Conservation (phyloP, 2,113 vertebrate species). For the Eira barbara region DNA sequence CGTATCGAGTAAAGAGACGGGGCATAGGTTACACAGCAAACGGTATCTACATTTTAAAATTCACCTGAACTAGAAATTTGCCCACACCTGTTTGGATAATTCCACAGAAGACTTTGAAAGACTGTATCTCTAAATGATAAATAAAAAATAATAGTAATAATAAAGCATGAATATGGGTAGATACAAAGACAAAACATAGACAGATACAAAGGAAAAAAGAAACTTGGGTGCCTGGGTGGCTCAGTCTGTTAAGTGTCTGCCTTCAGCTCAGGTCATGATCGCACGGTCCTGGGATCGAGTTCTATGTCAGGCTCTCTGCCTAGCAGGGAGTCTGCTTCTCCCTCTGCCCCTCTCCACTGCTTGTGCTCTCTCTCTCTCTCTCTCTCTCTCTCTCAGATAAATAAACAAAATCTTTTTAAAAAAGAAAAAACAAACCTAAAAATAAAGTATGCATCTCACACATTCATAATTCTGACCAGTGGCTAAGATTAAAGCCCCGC, state of each 20-base stretch:
- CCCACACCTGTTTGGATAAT: neutral
- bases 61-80: neutral
- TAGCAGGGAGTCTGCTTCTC: no score
- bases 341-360: no score
- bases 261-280: no score
- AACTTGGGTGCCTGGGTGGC: neutral
- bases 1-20: neutral
- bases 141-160: neutral
- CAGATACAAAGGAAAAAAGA: neutral
- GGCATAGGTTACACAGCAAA: neutral
- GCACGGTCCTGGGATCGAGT: no score
- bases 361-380: no score
- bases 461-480: neutral
- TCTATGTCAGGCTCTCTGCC: no score
- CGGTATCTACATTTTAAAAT: neutral
- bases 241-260: no score
- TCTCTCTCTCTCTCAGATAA: no score
- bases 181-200: neutral
- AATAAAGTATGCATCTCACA: neutral
- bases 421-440: conserved; percentile 41
- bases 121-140: neutral
- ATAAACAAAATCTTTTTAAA: neutral
- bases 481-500: neutral
- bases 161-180: neutral
- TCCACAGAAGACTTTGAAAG: neutral